phyloP scores from a whole-genome alignment of 2,888 invertebrate genomes.

The Andrena fulva region DNA sequence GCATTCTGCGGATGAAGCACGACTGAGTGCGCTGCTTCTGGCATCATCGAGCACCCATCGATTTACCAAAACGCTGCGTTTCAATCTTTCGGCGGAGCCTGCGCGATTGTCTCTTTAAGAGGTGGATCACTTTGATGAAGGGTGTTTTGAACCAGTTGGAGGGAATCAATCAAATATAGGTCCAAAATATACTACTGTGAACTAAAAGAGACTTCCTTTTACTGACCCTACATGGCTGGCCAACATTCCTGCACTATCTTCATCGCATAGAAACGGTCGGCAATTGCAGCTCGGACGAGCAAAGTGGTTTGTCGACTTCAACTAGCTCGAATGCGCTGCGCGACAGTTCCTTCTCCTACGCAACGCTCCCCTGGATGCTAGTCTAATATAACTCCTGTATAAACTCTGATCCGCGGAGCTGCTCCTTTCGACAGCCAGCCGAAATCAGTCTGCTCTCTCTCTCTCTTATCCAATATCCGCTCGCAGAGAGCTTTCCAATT shows the following conservation, averaged over 20 bases:
- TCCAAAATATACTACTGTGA: too few species aligned
- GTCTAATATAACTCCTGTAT: constrained; percentile 33
- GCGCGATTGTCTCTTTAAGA: background rate
- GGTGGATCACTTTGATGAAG: too few species aligned
- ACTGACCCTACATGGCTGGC: too few species aligned
- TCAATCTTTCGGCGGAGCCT: background rate
- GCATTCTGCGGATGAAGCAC: background rate
- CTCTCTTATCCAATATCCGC: constrained; percentile 70
- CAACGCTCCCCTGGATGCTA: background rate
- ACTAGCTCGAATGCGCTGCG: background rate
- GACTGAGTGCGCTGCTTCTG: background rate
- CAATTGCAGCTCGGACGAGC: background rate
- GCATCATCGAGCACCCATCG: constrained; percentile 10
- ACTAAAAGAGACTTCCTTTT: too few species aligned
- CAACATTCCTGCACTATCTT: too few species aligned
- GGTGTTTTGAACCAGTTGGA: too few species aligned
- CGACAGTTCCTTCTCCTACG: constrained; percentile 1
- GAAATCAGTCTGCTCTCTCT: constrained; percentile 46
- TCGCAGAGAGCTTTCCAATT: constrained; percentile 72
- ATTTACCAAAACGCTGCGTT: constrained; percentile 1
- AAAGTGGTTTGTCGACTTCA: background rate
- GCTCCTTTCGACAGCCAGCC: constrained; percentile 32
- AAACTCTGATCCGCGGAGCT: constrained; percentile 4
- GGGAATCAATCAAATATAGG: too few species aligned
- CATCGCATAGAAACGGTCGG: too few species aligned